Percentiles rank a stretch among this genome's conserved stretches.
Conservation (phyloP, 2,113 vertebrate genomes). For the Pontoporia blainvillei region DNA sequence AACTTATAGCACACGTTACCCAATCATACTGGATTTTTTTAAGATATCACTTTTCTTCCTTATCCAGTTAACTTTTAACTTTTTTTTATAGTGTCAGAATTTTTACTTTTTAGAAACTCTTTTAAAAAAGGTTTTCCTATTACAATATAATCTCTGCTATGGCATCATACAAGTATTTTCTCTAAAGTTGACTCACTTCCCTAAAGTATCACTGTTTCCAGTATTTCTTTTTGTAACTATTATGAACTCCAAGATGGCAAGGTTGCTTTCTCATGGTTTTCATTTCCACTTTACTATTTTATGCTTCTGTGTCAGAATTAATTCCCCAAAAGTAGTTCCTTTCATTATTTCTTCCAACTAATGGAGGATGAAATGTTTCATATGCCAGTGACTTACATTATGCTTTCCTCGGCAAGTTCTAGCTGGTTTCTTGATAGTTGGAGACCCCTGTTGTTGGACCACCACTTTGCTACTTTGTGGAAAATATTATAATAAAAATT, state of each 20-base stretch:
- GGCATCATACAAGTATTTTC: neutral
- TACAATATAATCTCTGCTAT: neutral
- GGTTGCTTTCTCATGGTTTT: neutral
- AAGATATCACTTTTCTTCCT: neutral
- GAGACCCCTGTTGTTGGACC: neutral
- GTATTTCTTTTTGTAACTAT: neutral
- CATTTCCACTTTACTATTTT: neutral
- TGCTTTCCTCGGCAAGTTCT: neutral
- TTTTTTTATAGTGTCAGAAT: neutral
- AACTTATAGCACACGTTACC: neutral
- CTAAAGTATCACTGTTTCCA: neutral
- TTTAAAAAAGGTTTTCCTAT: neutral
- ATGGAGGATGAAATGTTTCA: neutral
- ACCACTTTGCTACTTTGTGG: neutral
- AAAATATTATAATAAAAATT: neutral
- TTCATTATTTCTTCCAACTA: constrained; percentile 8
- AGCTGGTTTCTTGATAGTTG: neutral
- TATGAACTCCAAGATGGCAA: neutral
- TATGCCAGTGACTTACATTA: neutral
- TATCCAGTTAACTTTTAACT: neutral
- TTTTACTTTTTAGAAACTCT: constrained; percentile 39
- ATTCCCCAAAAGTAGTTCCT: neutral
- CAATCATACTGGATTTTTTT: neutral
- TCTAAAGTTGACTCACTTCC: neutral
- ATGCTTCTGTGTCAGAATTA: neutral